Evolutionary conservation across 1,140 invertebrate species (phyloP), one percentile per base, ranked within the genome.

Genomic region (Temnothorax curvispinosus): DNA sequence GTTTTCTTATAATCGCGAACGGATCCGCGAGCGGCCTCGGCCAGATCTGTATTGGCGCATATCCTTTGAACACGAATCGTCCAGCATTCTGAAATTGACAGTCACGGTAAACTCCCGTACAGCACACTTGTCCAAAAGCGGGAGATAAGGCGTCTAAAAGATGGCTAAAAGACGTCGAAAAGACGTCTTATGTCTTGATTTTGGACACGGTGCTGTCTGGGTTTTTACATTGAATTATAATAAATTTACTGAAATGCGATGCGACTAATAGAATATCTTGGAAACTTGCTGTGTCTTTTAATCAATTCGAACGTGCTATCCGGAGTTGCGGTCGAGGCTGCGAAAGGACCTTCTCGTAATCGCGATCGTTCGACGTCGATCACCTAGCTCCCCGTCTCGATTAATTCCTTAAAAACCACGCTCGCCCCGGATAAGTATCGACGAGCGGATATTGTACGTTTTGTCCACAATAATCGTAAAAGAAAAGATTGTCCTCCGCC

Each of bases 401-500:
- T 60, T 81, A 84, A 84, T 62, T 27, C 69, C 56, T 44, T 84
- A 60, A 84, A 71, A 74, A 60, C n/a, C 41, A 38, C 80, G 69
- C 52, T 75, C 69, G 80, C 44, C 13, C 80, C 47, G 69, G 32
- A 74, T 84, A 75, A 84, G n/a, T 84, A 75, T 62, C 56, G 54
- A 75, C 54, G 69, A 84, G 80, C 80, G 56, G 54, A 75, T 84
- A 84, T 84, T 84, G 58, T 74, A 75, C 69, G 69, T 84, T 81
- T 84, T 81, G 65, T 75, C 69, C 80, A 84, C 35, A 41, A 74
- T 82, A 82, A 84, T 62, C 44, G 54, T 72, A 82, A 82, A 27
- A 41, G 0, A 6, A 54, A 54, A 44, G 54, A 84, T 84, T 74
- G 41, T 84, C 80, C 54, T 84, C n/a, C 50, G n/a, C 41, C 11